These are phyloP conservation scores for Diceros bicornis DNA, from an alignment of 2,797 vertebrate species.

Conservation along the genomic window DNA sequence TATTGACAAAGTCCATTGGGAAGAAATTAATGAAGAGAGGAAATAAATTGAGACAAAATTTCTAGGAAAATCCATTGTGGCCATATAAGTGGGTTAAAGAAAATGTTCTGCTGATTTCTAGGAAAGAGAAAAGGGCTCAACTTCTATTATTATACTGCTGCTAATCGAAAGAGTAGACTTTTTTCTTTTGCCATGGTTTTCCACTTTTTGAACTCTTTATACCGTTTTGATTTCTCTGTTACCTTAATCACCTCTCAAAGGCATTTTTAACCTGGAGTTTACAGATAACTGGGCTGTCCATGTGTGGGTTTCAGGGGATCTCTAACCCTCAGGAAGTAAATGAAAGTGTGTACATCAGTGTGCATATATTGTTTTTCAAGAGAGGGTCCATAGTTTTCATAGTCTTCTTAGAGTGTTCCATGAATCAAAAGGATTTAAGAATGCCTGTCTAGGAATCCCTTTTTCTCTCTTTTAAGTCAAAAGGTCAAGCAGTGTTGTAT, in stretches of 20 bases:
- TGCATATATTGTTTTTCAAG: background rate
- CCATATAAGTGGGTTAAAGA: background rate
- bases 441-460: background rate
- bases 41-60: background rate
- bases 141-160: background rate
- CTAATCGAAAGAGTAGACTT: background rate
- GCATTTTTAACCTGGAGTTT: background rate
- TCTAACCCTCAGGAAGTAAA: background rate
- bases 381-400: background rate
- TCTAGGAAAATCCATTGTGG: background rate
- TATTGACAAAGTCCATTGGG: background rate
- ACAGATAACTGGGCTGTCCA: background rate
- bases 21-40: background rate
- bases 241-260: background rate
- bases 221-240: conserved; percentile 1
- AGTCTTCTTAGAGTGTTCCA: background rate
- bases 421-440: background rate
- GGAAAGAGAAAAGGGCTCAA: background rate
- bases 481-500: background rate
- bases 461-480: background rate
- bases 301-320: background rate
- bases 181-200: background rate
- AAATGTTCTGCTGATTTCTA: background rate
- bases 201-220: background rate
- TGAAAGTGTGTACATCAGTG: background rate